A percentile compares a stretch with the other conserved stretches of the same genome.
phyloP scores from a whole-genome alignment of 1,140 invertebrate species.

The Sipha flava region DNA sequence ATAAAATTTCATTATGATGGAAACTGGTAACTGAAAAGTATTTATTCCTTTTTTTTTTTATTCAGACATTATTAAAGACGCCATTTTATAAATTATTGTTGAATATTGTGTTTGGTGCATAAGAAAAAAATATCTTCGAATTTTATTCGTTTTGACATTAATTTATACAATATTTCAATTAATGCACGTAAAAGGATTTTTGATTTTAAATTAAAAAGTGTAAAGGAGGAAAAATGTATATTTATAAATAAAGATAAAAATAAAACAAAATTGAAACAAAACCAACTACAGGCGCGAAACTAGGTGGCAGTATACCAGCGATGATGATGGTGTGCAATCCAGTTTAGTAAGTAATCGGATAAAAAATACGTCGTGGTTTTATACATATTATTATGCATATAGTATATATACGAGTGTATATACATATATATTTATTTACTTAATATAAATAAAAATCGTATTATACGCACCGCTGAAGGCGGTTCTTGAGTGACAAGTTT shows the following conservation, averaged over 20 bases:
- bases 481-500: conserved; percentile 27
- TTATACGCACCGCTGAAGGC: conserved; percentile 14
- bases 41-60: no score
- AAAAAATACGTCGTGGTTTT: conserved; percentile 7
- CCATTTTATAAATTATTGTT: no score
- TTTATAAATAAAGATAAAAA: neutral
- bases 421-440: neutral
- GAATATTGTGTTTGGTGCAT: no score
- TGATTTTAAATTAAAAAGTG: neutral
- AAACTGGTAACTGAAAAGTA: no score
- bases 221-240: neutral
- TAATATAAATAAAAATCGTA: conserved; percentile 31
- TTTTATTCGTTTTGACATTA: neutral
- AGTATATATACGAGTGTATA: no score
- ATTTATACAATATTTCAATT: conserved; percentile 7
- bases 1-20: no score
- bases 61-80: no score
- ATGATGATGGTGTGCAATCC: neutral
- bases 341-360: conserved; percentile 27
- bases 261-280: neutral
- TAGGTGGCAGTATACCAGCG: neutral
- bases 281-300: neutral
- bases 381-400: neutral
- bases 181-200: neutral
- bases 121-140: neutral